Base-by-base conservation (phyloP, 2,113 vertebrate genomes). In the Platycercus adscitus region DNA sequence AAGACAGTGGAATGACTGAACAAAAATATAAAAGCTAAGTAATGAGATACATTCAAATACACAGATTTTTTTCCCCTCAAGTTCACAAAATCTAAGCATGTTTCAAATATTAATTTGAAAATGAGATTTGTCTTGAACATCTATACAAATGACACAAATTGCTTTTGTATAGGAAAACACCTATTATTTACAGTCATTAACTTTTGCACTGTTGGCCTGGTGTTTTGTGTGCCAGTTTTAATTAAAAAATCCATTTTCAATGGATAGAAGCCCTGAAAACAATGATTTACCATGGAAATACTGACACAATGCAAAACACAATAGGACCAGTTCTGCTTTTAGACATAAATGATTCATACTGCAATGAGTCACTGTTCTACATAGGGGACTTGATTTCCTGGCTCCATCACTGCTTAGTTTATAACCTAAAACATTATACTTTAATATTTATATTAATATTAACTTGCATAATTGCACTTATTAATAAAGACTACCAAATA, bases 271-370 rank as follows among this genome's bases (percentile, higher is more conserved):
- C 47, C 55, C 60, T 68, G 25, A 91, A 93, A 88, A 89, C 39
- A 93, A 64, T 81, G 10, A 60, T 90, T 94, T 93, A 25, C 58
- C 53, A 58, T 83, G 92, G 91, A 93, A 97, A 95, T 93, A 72
- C 18, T 89, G 79, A 86, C 88, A 90, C 60, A 77, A 69, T 24
- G 29, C 50, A 75, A 70, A 80, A 83, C 25, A 95, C 72, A 92
- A 81, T 50, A 83, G 60, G 41, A 88, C 31, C 25, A 33, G 10
- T 53, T 94, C 68, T 95, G 71, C 88, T 63, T 92, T 93, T 70
- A 66, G 60, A 83, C 80, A 68, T 41, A 70, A 92, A 55, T 95
- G 91, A 96, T 94, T 94, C 86, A 94, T 88, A 37, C 46, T 83
- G 28, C 55, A 66, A 3, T 91, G 90, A 95, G 61, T 96, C 90